These are phyloP conservation scores for Lepidurus couesii DNA, from an alignment of 1,140 invertebrate species.

Conservation along the genomic window DNA sequence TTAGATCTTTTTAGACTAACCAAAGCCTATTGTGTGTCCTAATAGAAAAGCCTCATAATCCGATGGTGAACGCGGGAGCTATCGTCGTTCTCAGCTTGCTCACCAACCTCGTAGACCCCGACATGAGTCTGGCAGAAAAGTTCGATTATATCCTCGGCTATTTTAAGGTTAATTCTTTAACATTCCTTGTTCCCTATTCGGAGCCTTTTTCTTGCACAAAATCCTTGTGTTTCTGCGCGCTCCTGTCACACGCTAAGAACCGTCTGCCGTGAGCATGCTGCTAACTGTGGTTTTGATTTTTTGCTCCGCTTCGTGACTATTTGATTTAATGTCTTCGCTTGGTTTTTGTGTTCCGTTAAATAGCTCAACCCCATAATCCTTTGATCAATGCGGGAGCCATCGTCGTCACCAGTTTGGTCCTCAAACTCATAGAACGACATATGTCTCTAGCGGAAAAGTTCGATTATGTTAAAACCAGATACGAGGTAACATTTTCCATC, in stretches of 20 bases:
- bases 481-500: slow-evolving; percentile 49
- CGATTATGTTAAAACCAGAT: slow-evolving; percentile 71
- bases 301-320: not conserved
- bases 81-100: slow-evolving; percentile 85
- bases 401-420: slow-evolving; percentile 74
- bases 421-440: slow-evolving; percentile 72
- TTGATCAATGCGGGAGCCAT: slow-evolving; percentile 58
- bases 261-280: not conserved
- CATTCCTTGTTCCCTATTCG: not conserved
- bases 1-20: not conserved
- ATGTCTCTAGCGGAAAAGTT: slow-evolving; percentile 84
- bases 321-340: not conserved
- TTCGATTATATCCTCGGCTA: slow-evolving; percentile 76
- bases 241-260: not conserved
- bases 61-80: slow-evolving; percentile 96
- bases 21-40: slow-evolving; percentile 25
- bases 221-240: not conserved
- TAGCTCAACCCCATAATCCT: slow-evolving; percentile 58
- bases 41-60: slow-evolving; percentile 94
- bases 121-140: slow-evolving; percentile 81
- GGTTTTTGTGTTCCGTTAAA: not conserved
- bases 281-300: not conserved
- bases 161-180: slow-evolving; percentile 53
- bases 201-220: not conserved
- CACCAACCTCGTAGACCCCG: slow-evolving; percentile 72